Evolutionary conservation across 2,888 invertebrate species (phyloP).

Genomic region (Eilema caniola): DNA sequence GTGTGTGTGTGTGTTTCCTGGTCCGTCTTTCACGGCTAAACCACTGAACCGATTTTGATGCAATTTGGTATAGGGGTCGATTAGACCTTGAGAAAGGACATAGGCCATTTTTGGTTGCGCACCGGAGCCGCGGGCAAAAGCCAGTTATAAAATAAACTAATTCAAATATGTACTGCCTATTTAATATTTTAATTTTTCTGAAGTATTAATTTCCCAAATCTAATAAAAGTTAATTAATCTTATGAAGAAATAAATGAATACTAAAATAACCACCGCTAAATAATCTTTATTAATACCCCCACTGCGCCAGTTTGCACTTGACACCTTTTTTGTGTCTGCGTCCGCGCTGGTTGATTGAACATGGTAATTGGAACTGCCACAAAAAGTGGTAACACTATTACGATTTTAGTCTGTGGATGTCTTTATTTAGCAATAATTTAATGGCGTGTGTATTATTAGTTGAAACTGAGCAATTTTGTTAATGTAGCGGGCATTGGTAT

Average conservation of each 20-base stretch:
- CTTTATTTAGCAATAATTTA: conserved; percentile 24
- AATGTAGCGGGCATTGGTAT: conserved; percentile 21
- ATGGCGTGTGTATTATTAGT: conserved; percentile 29
- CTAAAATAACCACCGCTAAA: not conserved
- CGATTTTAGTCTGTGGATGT: conserved; percentile 22
- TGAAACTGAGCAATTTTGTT: conserved; percentile 27
- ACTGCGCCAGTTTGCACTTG: not conserved
- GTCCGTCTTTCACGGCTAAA: no score
- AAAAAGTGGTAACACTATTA: conserved; percentile 35
- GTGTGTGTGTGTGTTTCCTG: no score
- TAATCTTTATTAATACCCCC: not conserved
- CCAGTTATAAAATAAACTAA: not conserved
- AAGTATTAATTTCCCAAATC: not conserved
- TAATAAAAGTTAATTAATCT: not conserved
- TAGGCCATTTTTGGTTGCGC: no score
- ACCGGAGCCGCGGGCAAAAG: no score
- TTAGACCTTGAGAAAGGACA: no score
- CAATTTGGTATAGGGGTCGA: no score
- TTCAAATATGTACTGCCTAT: not conserved
- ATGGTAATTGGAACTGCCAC: conserved; percentile 25
- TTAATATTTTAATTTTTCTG: not conserved
- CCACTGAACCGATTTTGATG: no score
- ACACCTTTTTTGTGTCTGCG: conserved; percentile 22
- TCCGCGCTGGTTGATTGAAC: conserved; percentile 27
- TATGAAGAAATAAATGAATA: not conserved